These are phyloP conservation scores for Polydrusus tereticollis DNA, from an alignment of 2,888 invertebrate genomes.

Conservation along the genomic window DNA sequence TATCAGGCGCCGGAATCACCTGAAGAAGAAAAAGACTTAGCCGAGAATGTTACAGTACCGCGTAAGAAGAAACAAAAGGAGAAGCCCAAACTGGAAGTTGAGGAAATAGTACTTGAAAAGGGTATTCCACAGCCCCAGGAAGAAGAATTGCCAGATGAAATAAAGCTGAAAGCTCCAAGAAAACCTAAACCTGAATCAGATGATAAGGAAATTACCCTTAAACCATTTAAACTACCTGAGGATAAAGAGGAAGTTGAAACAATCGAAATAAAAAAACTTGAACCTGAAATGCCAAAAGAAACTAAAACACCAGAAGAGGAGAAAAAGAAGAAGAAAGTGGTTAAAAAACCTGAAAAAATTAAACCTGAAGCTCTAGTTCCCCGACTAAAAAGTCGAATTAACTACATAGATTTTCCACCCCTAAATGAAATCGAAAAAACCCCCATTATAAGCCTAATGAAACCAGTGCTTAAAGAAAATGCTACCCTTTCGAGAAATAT, in stretches of 20 bases:
- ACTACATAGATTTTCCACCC: slow-evolving; percentile 63
- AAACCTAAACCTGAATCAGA: slow-evolving; percentile 56
- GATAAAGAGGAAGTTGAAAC: slow-evolving; percentile 47
- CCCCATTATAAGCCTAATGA: slow-evolving; percentile 60
- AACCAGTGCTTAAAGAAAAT: slow-evolving; percentile 71
- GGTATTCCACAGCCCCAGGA: slow-evolving; percentile 57
- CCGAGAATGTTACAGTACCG: slow-evolving; percentile 60
- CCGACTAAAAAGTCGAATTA: slow-evolving; percentile 63
- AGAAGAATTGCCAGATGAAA: slow-evolving; percentile 46
- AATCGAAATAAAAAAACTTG: slow-evolving; percentile 37
- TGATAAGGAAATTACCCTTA: slow-evolving; percentile 59
- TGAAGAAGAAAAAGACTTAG: slow-evolving; percentile 60
- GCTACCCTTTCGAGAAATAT: slow-evolving; percentile 74
- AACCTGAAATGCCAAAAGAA: slow-evolving; percentile 55
- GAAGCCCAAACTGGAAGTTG: slow-evolving; percentile 64
- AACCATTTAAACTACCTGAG: slow-evolving; percentile 57
- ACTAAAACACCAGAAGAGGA: slow-evolving; percentile 53
- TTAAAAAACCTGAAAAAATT: slow-evolving; percentile 48
- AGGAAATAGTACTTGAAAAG: slow-evolving; percentile 57
- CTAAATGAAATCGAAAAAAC: slow-evolving; percentile 52
- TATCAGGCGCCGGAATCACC: slow-evolving; percentile 62
- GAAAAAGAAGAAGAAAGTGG: slow-evolving; percentile 40
- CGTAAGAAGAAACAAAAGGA: slow-evolving; percentile 62
- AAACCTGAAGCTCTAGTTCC: slow-evolving; percentile 57
- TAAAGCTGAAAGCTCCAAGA: slow-evolving; percentile 53